These are phyloP conservation scores for Chloroclysta siterata DNA, from an alignment of 2,888 invertebrate genomes.

Conservation along the genomic window DNA sequence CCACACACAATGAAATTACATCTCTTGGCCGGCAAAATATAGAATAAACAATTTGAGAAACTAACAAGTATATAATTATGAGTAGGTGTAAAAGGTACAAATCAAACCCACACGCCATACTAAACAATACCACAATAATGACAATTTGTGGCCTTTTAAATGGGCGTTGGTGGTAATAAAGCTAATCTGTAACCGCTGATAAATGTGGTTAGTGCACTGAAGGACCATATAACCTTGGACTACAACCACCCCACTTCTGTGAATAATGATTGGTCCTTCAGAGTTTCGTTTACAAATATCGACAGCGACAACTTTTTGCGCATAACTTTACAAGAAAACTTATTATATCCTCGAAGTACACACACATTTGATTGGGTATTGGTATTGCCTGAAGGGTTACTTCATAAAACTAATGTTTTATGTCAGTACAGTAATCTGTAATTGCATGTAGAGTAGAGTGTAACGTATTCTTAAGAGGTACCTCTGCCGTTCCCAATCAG, in stretches of 20 bases:
- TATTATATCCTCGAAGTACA: too few species aligned
- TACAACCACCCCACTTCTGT: constrained; percentile 2
- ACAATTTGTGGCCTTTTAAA: constrained; percentile 28
- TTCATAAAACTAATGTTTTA: too few species aligned
- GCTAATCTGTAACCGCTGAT: constrained; percentile 42
- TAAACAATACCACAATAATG: constrained; percentile 31
- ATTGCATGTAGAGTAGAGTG: too few species aligned
- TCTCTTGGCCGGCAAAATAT: too few species aligned
- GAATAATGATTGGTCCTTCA: constrained; percentile 10
- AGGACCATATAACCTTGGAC: constrained; percentile 23
- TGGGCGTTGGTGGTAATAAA: constrained; percentile 38
- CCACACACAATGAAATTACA: too few species aligned
- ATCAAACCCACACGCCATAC: constrained; percentile 3
- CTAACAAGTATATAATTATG: too few species aligned
- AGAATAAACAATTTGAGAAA: too few species aligned
- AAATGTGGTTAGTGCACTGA: constrained; percentile 46
- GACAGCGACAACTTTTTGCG: background rate
- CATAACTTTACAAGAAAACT: too few species aligned
- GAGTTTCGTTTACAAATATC: background rate
- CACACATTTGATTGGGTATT: background rate
- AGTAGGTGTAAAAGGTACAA: background rate
- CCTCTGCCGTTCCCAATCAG: too few species aligned
- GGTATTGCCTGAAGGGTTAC: too few species aligned
- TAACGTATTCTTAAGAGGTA: too few species aligned
- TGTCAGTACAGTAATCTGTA: too few species aligned